Conservation (phyloP, 2,888 invertebrate genomes). For the Trichopria drosophilae region DNA sequence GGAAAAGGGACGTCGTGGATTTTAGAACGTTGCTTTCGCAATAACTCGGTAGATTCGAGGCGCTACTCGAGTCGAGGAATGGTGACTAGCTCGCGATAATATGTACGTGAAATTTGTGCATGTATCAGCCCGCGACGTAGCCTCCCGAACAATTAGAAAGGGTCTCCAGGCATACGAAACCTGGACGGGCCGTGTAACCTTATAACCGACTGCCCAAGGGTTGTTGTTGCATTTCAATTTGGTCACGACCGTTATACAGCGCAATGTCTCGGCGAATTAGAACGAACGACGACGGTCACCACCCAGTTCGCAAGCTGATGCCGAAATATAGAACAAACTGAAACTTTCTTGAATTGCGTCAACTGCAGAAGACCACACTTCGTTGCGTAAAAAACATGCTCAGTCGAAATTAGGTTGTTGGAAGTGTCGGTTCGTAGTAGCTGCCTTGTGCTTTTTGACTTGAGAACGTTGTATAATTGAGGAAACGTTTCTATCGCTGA, state of each 20-base stretch:
- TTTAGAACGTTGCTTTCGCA: constrained; percentile 38
- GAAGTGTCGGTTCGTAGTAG: too few relatives aligned
- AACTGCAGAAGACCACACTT: too few relatives aligned
- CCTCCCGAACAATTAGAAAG: constrained; percentile 54
- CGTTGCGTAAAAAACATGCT: too few relatives aligned
- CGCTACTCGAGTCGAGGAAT: constrained; percentile 31
- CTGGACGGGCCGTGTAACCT: constrained; percentile 13
- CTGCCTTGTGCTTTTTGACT: too few relatives aligned
- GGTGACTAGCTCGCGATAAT: constrained; percentile 32
- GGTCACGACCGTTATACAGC: constrained; percentile 50
- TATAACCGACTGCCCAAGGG: constrained; percentile 21
- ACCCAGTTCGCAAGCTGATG: too few relatives aligned
- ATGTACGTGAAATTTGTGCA: constrained; percentile 30
- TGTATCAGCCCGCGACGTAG: constrained; percentile 34
- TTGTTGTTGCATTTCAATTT: constrained; percentile 49
- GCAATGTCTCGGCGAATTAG: constrained; percentile 48
- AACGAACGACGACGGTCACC: background rate
- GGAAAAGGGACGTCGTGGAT: constrained; percentile 39
- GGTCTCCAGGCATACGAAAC: constrained; percentile 29
- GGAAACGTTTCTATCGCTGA: too few relatives aligned
- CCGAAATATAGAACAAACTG: too few relatives aligned
- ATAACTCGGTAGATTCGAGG: too few relatives aligned
- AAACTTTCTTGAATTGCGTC: too few relatives aligned
- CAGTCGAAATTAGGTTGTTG: too few relatives aligned
- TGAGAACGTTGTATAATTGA: too few relatives aligned